phyloP scores from a whole-genome alignment of 2,113 vertebrate species.

The Irena cyanogastra region DNA sequence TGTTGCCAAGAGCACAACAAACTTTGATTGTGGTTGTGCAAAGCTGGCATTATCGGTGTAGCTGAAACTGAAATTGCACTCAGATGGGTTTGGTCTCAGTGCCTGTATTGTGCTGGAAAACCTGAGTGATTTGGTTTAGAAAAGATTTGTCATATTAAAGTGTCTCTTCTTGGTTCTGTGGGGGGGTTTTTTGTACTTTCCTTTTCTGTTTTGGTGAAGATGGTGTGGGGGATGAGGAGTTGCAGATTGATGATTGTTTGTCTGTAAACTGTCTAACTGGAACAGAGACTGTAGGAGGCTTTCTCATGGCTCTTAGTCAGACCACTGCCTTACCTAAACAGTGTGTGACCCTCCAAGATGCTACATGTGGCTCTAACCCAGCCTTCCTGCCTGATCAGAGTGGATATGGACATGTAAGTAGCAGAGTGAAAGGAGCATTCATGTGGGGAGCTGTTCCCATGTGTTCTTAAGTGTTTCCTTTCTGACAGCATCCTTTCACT shows the following conservation, averaged over 20 bases:
- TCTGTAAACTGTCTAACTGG: slow-evolving; percentile 23
- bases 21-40: not conserved
- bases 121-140: not conserved
- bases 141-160: not conserved
- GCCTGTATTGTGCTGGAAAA: not conserved
- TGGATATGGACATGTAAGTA: not conserved
- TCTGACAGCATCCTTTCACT: not conserved
- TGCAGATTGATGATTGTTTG: slow-evolving; percentile 17
- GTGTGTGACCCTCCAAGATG: not conserved
- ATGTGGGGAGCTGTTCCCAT: not conserved
- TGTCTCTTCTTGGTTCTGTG: not conserved
- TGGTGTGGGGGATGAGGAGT: not conserved
- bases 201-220: not conserved
- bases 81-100: not conserved
- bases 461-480: not conserved
- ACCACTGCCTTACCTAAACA: not conserved
- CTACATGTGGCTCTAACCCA: not conserved
- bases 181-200: not conserved
- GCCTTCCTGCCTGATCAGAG: not conserved
- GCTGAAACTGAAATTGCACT: not conserved
- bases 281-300: slow-evolving; percentile 13
- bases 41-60: not conserved
- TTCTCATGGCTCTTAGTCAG: slow-evolving; percentile 17
- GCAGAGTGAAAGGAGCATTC: not conserved
- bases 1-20: not conserved